Base-by-base conservation (phyloP, 2,797 vertebrate genomes). In the Platyrinchus mystaceus region DNA sequence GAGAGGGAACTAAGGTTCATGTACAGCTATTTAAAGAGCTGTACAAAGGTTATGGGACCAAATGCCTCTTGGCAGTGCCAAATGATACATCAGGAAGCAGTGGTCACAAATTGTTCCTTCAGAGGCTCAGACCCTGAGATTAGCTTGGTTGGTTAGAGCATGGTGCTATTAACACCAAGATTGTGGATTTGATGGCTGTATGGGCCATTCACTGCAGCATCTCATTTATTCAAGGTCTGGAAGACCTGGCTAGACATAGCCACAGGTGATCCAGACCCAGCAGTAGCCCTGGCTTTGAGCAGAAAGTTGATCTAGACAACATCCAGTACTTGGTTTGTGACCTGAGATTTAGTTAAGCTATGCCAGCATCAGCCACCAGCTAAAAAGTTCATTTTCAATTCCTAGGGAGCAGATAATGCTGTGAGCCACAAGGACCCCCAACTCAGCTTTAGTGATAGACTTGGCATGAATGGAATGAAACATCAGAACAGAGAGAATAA, bases 1-100 rank as follows among this genome's bases (percentile, higher is more conserved):
- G 37, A 73, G 53, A 49, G 12, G 6, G 39, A 39, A 22, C 10
- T 58, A 82, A 89, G 34, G 17, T 37, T 12, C 10, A 30, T 3
- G 10, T 9, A 13, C 3, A 28, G 7, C 23, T 30, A 16, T 50
- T 85, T 37, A 36, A 30, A 66, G n/a, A 66, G 2, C 0, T 0
- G 0, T 14, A 41, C 10, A 4, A 23, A 28, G 32, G 62, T 30
- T 63, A 37, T 7, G 28, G 27, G n/a, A 10, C 27, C 16, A 81
- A 81, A 87, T 4, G 6, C 5, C 15, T 71, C 22, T 34, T 37
- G 28, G 14, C 15, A 77, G 18, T 11, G 18, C 14, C 32, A 81
- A 75, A 66, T 32, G 37, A 52, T 14, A 39, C 8, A 41, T 47
- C 10, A 41, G 22, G 32, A 77, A 52, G 30, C 23, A 73, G 15